A percentile compares a stretch with the other conserved stretches of the same genome.
Evolutionary conservation across 2,888 invertebrate species (phyloP).

Genomic region (Schrankia costaestrigalis): DNA sequence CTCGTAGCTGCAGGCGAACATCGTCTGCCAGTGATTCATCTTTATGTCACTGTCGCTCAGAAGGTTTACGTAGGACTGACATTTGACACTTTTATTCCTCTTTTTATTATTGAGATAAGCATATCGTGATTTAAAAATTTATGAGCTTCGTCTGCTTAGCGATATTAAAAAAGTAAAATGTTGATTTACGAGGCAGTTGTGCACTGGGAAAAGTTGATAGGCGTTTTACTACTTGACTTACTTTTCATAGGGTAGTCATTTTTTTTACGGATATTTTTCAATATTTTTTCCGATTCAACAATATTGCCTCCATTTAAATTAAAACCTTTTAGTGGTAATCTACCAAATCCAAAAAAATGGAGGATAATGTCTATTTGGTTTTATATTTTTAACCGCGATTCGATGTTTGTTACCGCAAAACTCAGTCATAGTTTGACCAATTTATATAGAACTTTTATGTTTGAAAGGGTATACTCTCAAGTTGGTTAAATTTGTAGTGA

Average conservation of each 20-base stretch:
- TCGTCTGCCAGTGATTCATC: constrained; percentile 45
- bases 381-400: too few species aligned
- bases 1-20: constrained; percentile 34
- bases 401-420: too few species aligned
- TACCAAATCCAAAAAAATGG: too few species aligned
- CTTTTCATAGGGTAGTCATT: neutral
- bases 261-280: constrained; percentile 1
- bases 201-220: constrained; percentile 12
- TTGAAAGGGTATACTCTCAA: too few species aligned
- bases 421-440: too few species aligned
- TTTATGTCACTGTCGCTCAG: constrained; percentile 27
- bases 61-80: constrained; percentile 24
- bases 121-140: constrained; percentile 24
- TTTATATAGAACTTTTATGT: too few species aligned
- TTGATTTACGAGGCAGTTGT: constrained; percentile 14
- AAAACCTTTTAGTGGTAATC: too few species aligned
- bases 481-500: too few species aligned
- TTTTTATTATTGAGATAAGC: constrained; percentile 26
- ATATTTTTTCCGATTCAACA: too few species aligned
- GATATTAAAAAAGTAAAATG: constrained; percentile 10
- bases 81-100: constrained; percentile 22
- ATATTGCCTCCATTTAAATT: too few species aligned
- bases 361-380: too few species aligned
- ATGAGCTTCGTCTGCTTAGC: constrained; percentile 16
- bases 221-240: constrained; percentile 5